A percentile compares a stretch with the other conserved stretches of the same genome.
Evolutionary conservation across 2,888 invertebrate species (phyloP).

Genomic region (Caenorhabditis angaria): DNA sequence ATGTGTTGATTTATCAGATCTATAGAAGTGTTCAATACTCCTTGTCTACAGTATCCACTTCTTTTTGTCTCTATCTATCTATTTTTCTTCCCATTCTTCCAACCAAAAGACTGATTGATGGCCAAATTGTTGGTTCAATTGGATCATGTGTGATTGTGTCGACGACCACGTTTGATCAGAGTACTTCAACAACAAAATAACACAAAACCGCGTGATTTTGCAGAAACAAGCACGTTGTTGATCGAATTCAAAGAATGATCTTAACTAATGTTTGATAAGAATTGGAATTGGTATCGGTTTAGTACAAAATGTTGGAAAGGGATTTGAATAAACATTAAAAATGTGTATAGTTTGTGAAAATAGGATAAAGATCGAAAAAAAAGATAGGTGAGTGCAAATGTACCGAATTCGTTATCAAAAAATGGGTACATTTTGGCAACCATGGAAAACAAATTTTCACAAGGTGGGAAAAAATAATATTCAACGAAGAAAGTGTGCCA

Average conservation of each 20-base stretch:
- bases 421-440: too few species aligned
- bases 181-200: background rate
- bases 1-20: too few species aligned
- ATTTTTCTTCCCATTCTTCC: background rate
- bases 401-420: too few species aligned
- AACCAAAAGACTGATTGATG: background rate
- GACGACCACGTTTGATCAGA: background rate
- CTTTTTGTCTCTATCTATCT: background rate
- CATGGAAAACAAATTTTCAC: too few species aligned
- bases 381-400: too few species aligned
- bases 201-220: slow-evolving; percentile 1
- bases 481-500: too few species aligned
- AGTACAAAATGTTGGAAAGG: too few species aligned
- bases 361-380: too few species aligned
- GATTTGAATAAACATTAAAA: too few species aligned
- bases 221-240: background rate
- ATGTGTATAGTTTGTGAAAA: too few species aligned
- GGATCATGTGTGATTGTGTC: background rate
- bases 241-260: background rate
- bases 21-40: background rate
- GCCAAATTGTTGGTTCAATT: background rate
- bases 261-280: background rate
- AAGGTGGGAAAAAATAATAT: too few species aligned
- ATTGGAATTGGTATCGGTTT: too few species aligned
- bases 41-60: background rate